Evolutionary conservation across 2,797 vertebrate genomes (phyloP).

Genomic region (Ptychobarbus kaznakovi): DNA sequence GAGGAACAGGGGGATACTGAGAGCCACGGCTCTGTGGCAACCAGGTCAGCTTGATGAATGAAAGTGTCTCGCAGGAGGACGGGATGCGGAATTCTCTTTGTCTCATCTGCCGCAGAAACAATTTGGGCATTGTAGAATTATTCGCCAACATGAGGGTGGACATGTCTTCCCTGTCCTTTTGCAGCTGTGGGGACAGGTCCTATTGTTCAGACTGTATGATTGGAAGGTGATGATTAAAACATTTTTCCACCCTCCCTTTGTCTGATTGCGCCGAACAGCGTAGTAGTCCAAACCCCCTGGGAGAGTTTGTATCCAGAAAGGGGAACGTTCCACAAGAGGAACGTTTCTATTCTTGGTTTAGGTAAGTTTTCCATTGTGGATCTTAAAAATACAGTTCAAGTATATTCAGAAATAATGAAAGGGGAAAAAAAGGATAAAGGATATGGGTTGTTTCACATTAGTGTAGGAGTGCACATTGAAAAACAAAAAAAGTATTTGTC

Average conservation of each 20-base stretch:
- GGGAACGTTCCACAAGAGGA: not conserved
- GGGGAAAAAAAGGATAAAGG: not conserved
- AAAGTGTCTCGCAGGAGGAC: conserved; percentile 50
- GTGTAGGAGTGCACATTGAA: not conserved
- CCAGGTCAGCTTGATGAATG: conserved; percentile 77
- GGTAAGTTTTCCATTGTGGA: not conserved
- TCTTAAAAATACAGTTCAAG: not conserved
- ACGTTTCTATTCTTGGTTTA: conserved; percentile 1
- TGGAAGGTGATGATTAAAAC: conserved; percentile 23
- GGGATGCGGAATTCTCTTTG: conserved; percentile 38
- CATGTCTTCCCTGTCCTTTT: not conserved
- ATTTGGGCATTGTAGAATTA: conserved; percentile 30
- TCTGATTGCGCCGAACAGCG: not conserved
- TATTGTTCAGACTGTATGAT: conserved; percentile 7
- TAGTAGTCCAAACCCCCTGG: not conserved
- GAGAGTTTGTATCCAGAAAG: not conserved
- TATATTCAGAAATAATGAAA: not conserved
- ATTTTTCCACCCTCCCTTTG: not conserved
- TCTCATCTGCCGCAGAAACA: conserved; percentile 36
- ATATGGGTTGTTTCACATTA: not conserved
- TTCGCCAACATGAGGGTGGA: conserved; percentile 37
- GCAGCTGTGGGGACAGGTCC: not conserved
- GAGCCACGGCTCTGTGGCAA: conserved; percentile 60
- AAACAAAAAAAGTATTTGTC: not conserved
- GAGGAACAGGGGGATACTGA: conserved; percentile 14